These are phyloP conservation scores for Grantiella picta DNA, from an alignment of 2,113 vertebrate genomes.

Conservation along the genomic window DNA sequence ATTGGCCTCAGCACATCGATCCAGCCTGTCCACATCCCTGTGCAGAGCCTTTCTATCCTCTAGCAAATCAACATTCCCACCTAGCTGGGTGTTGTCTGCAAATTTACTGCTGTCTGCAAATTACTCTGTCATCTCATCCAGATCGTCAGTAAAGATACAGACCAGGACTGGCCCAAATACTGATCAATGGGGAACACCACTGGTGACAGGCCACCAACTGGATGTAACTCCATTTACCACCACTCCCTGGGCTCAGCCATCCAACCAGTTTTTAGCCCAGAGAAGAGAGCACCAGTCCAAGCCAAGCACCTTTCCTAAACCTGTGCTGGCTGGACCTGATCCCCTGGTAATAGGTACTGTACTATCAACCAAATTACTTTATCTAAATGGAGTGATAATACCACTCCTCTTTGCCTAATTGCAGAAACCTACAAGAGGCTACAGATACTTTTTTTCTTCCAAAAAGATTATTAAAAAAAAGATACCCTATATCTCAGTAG, in stretches of 20 bases:
- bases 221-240: not conserved
- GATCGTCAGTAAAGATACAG: accelerated
- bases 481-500: not conserved
- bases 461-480: not conserved
- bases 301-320: not conserved
- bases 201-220: not conserved
- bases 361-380: not conserved
- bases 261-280: not conserved
- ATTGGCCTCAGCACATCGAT: accelerated
- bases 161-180: not conserved
- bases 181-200: not conserved
- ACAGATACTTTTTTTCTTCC: not conserved
- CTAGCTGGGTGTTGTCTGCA: not conserved
- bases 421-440: not conserved
- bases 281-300: not conserved
- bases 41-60: not conserved
- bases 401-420: not conserved
- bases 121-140: not conserved
- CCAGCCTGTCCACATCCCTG: not conserved
- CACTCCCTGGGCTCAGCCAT: not conserved
- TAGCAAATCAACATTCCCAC: not conserved
- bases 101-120: not conserved
- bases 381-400: not conserved
- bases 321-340: not conserved
- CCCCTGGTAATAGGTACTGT: not conserved